Conservation (phyloP, 2,113 vertebrate genomes). For the Trichomycterus rosablanca region DNA sequence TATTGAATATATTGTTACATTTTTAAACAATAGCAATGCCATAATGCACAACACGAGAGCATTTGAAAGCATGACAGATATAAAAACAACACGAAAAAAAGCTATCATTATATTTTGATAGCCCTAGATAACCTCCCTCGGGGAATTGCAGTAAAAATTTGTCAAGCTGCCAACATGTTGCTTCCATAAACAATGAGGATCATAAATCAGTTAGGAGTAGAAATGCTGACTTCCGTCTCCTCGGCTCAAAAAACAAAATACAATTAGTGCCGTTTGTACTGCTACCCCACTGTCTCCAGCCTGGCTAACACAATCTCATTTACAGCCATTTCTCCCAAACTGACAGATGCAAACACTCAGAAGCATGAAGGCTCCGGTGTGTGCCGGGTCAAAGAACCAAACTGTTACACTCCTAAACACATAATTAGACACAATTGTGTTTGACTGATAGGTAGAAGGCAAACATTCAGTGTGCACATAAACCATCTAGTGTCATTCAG, state of each 20-base stretch:
- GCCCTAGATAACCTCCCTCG: not conserved
- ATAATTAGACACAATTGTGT: not conserved
- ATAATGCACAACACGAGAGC: not conserved
- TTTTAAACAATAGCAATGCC: no score
- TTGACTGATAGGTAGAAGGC: not conserved
- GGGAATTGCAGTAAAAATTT: not conserved
- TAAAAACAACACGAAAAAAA: no score
- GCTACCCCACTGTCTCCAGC: not conserved
- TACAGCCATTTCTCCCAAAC: not conserved
- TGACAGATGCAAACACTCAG: not conserved
- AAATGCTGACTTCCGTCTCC: not conserved
- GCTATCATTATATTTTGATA: no score
- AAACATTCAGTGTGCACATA: no score
- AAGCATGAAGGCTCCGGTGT: no score
- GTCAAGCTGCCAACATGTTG: not conserved
- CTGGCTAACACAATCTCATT: not conserved
- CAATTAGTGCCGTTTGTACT: not conserved
- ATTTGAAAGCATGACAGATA: not conserved
- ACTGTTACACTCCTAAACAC: slow-evolving; percentile 9
- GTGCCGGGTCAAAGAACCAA: slow-evolving; percentile 11
- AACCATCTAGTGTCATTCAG: no score
- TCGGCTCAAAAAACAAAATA: slow-evolving; percentile 1
- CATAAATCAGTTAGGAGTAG: not conserved
- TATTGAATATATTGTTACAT: no score
- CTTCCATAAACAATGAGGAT: slow-evolving; percentile 3